Evolutionary conservation across 2,113 vertebrate species (phyloP).

Genomic region (Percina caprodes): DNA sequence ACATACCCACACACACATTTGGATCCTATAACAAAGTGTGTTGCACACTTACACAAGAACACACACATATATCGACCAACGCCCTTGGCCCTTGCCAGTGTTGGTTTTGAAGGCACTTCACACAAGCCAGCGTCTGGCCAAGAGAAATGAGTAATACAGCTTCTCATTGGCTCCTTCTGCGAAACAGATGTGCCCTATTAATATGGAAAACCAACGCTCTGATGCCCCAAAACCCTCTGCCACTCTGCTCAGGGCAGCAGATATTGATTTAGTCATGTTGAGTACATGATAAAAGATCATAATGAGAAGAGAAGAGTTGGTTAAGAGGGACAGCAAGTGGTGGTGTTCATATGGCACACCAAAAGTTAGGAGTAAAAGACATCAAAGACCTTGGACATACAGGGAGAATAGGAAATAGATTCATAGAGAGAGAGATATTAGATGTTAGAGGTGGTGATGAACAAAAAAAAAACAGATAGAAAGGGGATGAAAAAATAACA

Average conservation of each 20-base stretch:
- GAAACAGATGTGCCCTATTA: slow-evolving; percentile 81
- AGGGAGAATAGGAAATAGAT: slow-evolving; percentile 2
- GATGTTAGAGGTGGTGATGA: slow-evolving; percentile 35
- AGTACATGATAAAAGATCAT: neutral
- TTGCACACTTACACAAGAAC: slow-evolving; percentile 53
- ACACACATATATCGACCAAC: slow-evolving; percentile 77
- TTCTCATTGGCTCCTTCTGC: slow-evolving; percentile 78
- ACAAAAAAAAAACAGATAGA: slow-evolving; percentile 41
- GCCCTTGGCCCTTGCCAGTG: slow-evolving; percentile 74
- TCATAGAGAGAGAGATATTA: slow-evolving; percentile 6
- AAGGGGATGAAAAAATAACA: slow-evolving; percentile 28
- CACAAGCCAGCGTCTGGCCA: slow-evolving; percentile 79
- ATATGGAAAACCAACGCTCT: slow-evolving; percentile 59
- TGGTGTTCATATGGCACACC: slow-evolving; percentile 17
- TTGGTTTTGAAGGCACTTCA: slow-evolving; percentile 82
- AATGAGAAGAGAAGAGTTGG: neutral
- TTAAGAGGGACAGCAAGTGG: neutral
- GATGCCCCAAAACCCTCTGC: slow-evolving; percentile 64
- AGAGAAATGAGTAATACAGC: slow-evolving; percentile 80
- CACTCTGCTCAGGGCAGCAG: slow-evolving; percentile 29
- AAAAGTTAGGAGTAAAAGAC: slow-evolving; percentile 55
- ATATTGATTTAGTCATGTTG: slow-evolving; percentile 19
- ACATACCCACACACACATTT: slow-evolving; percentile 22
- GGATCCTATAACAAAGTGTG: slow-evolving; percentile 44
- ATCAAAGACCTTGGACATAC: slow-evolving; percentile 76